Evolutionary conservation across 2,113 vertebrate genomes (phyloP).

Genomic region (Rousettus leschenaultii): DNA sequence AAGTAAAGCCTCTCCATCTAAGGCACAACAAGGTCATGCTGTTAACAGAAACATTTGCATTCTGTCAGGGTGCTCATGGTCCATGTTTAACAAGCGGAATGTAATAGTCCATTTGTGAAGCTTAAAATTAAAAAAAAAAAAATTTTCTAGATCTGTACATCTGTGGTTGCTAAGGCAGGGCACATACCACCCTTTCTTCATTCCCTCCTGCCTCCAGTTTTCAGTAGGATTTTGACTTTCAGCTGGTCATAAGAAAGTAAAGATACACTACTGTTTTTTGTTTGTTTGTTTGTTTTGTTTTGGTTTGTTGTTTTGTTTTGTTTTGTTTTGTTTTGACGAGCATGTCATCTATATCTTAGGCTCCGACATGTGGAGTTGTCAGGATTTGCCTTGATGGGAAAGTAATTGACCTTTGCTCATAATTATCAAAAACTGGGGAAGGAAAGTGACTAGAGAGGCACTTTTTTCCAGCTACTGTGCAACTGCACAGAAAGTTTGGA

Average conservation of each 20-base stretch:
- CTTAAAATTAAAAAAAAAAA: conserved; percentile 17
- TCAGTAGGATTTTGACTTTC: conserved; percentile 31
- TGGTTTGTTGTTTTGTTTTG: background rate
- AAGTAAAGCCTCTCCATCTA: background rate
- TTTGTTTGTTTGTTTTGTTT: background rate
- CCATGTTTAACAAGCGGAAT: conserved; percentile 49
- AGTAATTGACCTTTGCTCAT: conserved; percentile 81
- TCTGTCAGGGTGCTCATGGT: background rate
- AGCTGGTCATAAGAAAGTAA: conserved; percentile 56
- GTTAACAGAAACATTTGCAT: background rate
- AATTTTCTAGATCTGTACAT: background rate
- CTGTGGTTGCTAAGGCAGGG: background rate
- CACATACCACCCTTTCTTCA: background rate
- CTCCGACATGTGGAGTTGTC: conserved; percentile 80
- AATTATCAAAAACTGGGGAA: conserved; percentile 81
- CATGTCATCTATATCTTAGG: conserved; percentile 74
- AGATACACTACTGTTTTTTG: background rate
- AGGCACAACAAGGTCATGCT: background rate
- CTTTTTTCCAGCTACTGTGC: conserved; percentile 64
- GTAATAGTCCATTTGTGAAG: conserved; percentile 38
- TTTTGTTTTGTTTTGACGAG: conserved; percentile 58
- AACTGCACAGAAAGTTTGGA: conserved; percentile 25
- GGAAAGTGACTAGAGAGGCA: conserved; percentile 63
- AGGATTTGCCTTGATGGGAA: conserved; percentile 78
- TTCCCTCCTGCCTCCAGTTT: background rate